Evolutionary conservation across 1,140 invertebrate genomes (phyloP), one percentile per base, ranked within the genome.

Genomic region (Drosophila chauvacae): DNA sequence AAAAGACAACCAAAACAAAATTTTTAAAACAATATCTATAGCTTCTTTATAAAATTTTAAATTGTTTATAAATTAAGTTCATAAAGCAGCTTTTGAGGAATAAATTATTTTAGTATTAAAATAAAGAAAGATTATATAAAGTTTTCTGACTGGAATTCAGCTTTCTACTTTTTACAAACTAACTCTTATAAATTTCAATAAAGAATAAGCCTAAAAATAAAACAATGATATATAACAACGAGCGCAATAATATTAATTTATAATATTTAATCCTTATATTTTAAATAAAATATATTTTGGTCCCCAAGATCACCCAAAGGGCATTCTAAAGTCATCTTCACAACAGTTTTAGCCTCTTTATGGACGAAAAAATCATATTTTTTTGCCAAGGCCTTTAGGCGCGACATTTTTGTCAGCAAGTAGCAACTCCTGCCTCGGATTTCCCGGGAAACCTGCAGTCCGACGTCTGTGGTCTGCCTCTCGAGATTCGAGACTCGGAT

Each of bases 391-490:
- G 77, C 62, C 75, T 81, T 50, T 60, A 63, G 82, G 62, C 72
- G 69, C 69, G 84, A 86, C 83, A 86, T 70, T 86, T 87, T 83
- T 71, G 84, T 83, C 78, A 79, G 53, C 75, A 72, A 72, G 62
- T 69, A 61, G 77, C 74, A 71, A 60, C 30, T 69, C 64, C 84
- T 51, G 80, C 64, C 70, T 83, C 68, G 68, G 58, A 75, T 83
- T 88, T 87, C 77, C 58, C 45, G 33, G 45, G 71, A 87, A 87
- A 86, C 79, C 51, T 80, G 76, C 74, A 76, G 56, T 56, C 37
- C 62, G 44, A 16, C 60, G 48, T 59, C 58, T 39, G 58, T 69
- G 63, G 77, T 42, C 42, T 48, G 44, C 44, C 30, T 37, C 41
- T 47, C 37, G 30, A 30, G 30, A 39, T 20, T 47, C 26, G 23